These are phyloP conservation scores for Poicephalus meyeri DNA, from an alignment of 2,113 vertebrate species.

Conservation along the genomic window DNA sequence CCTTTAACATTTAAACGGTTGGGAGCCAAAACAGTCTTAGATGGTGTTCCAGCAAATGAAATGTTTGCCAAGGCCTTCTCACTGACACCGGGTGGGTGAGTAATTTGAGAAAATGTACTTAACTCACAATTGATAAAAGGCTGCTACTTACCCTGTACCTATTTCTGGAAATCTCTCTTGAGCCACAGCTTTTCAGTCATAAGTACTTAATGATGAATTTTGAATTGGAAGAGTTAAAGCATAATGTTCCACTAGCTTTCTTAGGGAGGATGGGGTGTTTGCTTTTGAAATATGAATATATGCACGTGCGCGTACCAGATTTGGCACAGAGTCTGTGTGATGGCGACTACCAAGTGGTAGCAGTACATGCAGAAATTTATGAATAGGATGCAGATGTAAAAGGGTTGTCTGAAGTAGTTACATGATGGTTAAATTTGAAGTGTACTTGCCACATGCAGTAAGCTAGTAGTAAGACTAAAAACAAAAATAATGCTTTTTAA, in stretches of 20 bases:
- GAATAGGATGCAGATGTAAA: not conserved
- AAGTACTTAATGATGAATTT: not conserved
- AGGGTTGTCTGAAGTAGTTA: not conserved
- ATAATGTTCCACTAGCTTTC: rapidly evolving
- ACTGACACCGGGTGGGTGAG: not conserved
- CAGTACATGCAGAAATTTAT: not conserved
- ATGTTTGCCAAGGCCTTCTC: not conserved
- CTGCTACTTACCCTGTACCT: not conserved
- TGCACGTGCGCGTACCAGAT: rapidly evolving
- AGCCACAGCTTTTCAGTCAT: not conserved
- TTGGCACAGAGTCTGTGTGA: not conserved
- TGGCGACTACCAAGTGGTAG: not conserved
- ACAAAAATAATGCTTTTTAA: not conserved
- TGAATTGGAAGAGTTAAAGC: not conserved
- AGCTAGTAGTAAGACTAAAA: not conserved
- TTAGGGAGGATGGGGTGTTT: not conserved
- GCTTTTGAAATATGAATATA: not conserved
- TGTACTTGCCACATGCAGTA: not conserved
- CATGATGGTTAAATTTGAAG: not conserved
- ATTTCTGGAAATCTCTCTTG: not conserved
- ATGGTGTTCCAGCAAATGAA: not conserved
- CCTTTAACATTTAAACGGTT: not conserved
- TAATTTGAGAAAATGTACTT: not conserved
- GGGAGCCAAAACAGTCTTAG: not conserved
- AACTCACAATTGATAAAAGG: not conserved